A percentile compares a stretch with the other conserved stretches of the same genome.
Evolutionary conservation across 1,140 invertebrate genomes (phyloP).

Genomic region (Cataglyphis hispanica): DNA sequence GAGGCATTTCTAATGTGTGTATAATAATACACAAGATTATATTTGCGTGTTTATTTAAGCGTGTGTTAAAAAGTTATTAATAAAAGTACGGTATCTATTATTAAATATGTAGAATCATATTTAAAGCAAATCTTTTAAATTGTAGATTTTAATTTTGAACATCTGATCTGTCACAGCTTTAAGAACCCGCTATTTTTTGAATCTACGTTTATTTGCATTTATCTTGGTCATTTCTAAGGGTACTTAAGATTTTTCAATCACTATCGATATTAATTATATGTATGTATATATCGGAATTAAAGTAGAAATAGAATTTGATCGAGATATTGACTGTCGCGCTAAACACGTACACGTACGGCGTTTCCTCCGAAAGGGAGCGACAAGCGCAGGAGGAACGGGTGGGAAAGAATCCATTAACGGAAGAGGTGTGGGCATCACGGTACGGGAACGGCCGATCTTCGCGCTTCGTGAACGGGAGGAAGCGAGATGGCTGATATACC

Average conservation of each 20-base stretch:
- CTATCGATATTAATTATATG: no score
- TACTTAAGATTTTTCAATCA: no score
- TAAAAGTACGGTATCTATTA: not conserved
- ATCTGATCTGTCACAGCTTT: no score
- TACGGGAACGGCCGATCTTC: constrained; percentile 24
- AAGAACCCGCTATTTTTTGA: no score
- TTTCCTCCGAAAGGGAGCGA: constrained; percentile 20
- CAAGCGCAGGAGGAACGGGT: constrained; percentile 10
- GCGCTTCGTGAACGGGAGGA: constrained; percentile 35
- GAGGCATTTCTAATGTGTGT: not conserved
- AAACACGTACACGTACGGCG: not conserved
- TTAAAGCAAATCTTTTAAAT: not conserved
- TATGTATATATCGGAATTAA: not conserved
- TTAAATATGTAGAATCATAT: not conserved
- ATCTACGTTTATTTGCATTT: not conserved
- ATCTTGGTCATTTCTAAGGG: not conserved
- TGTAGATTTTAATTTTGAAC: not conserved
- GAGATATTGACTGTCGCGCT: not conserved
- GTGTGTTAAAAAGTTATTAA: no score
- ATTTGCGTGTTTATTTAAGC: no score
- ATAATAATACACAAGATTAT: not conserved
- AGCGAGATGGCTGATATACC: constrained; percentile 66
- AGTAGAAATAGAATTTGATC: not conserved
- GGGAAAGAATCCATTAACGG: constrained; percentile 60
- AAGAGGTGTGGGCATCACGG: constrained; percentile 48